These are phyloP conservation scores for Holothuria leucospilota DNA, from an alignment of 53 echinoderm and acorn worm genomes.

Conservation along the genomic window DNA sequence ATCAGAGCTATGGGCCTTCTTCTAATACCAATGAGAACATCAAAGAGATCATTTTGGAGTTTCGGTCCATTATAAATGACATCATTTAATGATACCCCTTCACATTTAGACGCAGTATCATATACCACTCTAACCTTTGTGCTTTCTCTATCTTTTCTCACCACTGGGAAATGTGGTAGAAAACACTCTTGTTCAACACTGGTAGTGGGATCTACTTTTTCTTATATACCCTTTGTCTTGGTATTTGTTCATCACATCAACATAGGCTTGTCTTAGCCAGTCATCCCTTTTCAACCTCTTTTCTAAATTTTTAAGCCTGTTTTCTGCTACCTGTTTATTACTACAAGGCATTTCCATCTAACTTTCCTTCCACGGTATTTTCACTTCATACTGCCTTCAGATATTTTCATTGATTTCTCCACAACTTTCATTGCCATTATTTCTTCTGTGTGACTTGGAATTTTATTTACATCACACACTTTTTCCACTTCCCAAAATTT, in stretches of 20 bases:
- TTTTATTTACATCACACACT: no score
- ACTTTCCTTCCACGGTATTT: neutral
- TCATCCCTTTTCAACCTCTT: no score
- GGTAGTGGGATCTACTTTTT: no score
- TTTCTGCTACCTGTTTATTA: constrained; percentile 41
- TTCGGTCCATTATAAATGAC: constrained; percentile 19
- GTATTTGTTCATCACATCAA: constrained; percentile 29
- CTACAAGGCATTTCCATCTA: neutral
- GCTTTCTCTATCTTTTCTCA: constrained; percentile 21
- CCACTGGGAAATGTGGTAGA: constrained; percentile 53
- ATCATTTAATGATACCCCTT: constrained; percentile 21
- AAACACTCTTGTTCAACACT: no score
- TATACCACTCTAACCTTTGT: constrained; percentile 35
- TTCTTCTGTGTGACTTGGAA: constrained; percentile 23
- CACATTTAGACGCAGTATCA: constrained; percentile 24
- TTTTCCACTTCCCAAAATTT: neutral
- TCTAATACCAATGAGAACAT: constrained; percentile 37
- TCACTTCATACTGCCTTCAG: constrained; percentile 56
- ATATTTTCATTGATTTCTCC: constrained; percentile 28
- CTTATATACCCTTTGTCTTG: no score
- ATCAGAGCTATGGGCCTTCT: neutral
- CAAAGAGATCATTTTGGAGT: constrained; percentile 35
- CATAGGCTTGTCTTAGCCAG: neutral
- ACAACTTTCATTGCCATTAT: constrained; percentile 17
- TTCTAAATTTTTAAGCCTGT: constrained; percentile 32